phyloP scores from a whole-genome alignment of 2,797 vertebrate genomes.

The Hoplostethus mediterraneus region DNA sequence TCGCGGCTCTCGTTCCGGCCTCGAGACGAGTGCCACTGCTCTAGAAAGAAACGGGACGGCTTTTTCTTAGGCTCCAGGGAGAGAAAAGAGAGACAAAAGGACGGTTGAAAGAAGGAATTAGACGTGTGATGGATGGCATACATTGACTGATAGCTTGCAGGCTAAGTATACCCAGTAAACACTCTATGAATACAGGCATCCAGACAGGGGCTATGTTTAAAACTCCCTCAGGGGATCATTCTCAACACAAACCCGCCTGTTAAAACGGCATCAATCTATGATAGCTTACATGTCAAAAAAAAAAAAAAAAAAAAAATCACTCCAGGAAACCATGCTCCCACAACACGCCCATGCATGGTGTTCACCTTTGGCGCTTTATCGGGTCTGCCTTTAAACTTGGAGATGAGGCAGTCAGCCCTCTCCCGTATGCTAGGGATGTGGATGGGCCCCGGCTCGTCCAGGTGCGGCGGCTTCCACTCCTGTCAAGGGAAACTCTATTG shows the following conservation, averaged over 20 bases:
- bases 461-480: conserved; percentile 61
- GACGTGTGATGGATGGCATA: neutral
- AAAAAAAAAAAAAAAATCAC: neutral
- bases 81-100: conserved; percentile 40
- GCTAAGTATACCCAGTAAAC: neutral
- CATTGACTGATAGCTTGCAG: neutral
- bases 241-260: neutral
- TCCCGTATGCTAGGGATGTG: conserved; percentile 81
- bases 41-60: conserved; percentile 90
- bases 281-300: neutral
- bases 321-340: conserved; percentile 9
- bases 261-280: neutral
- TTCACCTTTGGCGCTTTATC: conserved; percentile 83
- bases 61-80: conserved; percentile 90
- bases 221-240: neutral
- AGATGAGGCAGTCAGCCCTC: conserved; percentile 78
- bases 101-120: conserved; percentile 44
- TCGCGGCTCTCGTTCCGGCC: conserved; percentile 75
- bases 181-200: neutral
- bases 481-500: conserved; percentile 67
- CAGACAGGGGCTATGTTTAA: neutral
- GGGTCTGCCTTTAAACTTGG: conserved; percentile 78
- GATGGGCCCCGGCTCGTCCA: conserved; percentile 65
- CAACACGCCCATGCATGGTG: conserved; percentile 64
- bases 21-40: conserved; percentile 92